Percentiles rank a stretch among this genome's conserved stretches.
Conservation (phyloP, 2,888 invertebrate genomes). For the Cyclophora albipunctata region DNA sequence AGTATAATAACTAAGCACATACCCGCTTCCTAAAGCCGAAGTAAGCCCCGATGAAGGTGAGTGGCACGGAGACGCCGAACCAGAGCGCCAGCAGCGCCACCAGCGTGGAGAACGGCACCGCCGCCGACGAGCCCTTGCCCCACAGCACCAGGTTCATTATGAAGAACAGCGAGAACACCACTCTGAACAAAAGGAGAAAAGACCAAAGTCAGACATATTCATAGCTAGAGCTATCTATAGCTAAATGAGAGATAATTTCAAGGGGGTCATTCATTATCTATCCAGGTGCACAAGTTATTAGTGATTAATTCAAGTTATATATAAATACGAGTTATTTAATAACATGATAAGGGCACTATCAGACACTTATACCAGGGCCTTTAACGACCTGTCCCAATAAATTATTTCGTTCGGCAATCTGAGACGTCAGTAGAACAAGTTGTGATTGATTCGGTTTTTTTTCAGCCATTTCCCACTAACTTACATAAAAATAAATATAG, state of each 20-base stretch:
- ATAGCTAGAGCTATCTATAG: too few species aligned
- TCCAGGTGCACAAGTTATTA: too few species aligned
- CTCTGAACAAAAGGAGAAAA: conserved; percentile 70
- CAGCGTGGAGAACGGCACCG: conserved; percentile 97
- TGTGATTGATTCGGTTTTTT: background rate
- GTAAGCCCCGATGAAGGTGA: conserved; percentile 98
- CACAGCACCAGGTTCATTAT: conserved; percentile 97
- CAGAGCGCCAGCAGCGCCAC: conserved; percentile 95
- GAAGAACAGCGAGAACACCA: conserved; percentile 98
- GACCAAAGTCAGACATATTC: background rate
- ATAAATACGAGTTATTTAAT: too few species aligned
- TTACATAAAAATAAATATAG: too few species aligned
- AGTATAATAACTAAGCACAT: conserved; percentile 34
- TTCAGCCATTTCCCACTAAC: background rate
- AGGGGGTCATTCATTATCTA: too few species aligned
- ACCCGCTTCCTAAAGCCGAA: conserved; percentile 98
- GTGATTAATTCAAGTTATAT: too few species aligned
- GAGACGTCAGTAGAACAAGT: background rate
- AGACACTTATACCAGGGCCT: too few species aligned
- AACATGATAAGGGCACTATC: too few species aligned
- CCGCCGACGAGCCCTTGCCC: conserved; percentile 96
- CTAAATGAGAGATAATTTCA: too few species aligned
- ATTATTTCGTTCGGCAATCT: too few species aligned
- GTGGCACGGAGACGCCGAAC: conserved; percentile 98
- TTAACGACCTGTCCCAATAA: too few species aligned